Conservation (phyloP, 2,888 invertebrate genomes). For the Tetranychus truncatus region DNA sequence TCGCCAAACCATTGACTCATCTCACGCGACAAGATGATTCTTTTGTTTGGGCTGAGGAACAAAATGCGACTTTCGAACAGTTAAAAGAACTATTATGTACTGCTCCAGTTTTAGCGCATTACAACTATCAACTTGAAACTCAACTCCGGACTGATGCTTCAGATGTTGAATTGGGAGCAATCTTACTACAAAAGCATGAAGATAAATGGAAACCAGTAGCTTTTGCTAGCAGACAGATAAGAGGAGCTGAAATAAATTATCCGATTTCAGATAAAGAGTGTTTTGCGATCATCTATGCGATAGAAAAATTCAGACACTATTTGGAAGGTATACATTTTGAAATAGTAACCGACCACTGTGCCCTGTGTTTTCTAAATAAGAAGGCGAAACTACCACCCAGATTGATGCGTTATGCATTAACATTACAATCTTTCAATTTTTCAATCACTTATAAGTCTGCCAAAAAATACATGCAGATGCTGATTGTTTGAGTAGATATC, state of each 20-base stretch:
- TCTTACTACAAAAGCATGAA: slow-evolving; percentile 17
- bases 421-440: too few species aligned
- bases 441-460: too few species aligned
- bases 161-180: slow-evolving; percentile 18
- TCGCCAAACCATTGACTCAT: slow-evolving; percentile 23
- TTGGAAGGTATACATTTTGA: neutral
- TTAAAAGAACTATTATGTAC: too few species aligned
- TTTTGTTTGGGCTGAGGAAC: too few species aligned
- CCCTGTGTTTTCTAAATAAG: neutral
- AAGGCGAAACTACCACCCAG: too few species aligned
- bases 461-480: too few species aligned
- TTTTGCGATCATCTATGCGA: slow-evolving; percentile 31
- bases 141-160: slow-evolving; percentile 20
- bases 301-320: slow-evolving; percentile 10
- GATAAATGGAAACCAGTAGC: slow-evolving; percentile 25
- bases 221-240: slow-evolving; percentile 30
- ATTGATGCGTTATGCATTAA: too few species aligned
- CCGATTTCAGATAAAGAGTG: slow-evolving; percentile 33
- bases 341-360: slow-evolving; percentile 5
- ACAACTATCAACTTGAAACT: slow-evolving; percentile 10
- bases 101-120: too few species aligned
- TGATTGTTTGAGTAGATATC: too few species aligned
- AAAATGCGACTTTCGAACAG: too few species aligned
- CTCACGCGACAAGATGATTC: slow-evolving; percentile 22
- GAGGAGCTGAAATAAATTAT: slow-evolving; percentile 30